A percentile compares a stretch with the other conserved stretches of the same genome.
Evolutionary conservation across 2,888 invertebrate species (phyloP).

Genomic region (Andrena camellia): DNA sequence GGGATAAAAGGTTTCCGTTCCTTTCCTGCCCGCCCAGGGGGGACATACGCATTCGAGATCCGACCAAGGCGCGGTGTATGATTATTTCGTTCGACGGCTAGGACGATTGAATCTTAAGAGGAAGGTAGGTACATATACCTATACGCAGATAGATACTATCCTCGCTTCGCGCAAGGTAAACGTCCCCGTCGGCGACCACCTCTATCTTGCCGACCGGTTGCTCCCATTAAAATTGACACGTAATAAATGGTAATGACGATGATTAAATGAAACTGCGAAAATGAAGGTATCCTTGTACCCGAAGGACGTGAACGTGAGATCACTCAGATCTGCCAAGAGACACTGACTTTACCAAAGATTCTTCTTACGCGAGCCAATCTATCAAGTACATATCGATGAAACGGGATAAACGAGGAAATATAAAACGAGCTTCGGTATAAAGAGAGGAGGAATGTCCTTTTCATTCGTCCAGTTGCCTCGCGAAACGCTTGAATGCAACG

Average conservation of each 20-base stretch:
- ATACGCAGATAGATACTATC: background rate
- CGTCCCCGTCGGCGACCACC: background rate
- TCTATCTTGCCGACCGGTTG: too few species aligned
- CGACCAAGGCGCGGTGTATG: constrained; percentile 28
- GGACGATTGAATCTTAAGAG: constrained; percentile 48
- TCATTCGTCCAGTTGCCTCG: background rate
- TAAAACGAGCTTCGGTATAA: background rate
- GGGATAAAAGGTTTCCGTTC: constrained; percentile 15
- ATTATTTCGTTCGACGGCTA: constrained; percentile 55
- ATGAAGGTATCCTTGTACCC: too few species aligned
- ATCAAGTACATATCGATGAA: background rate
- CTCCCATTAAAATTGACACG: too few species aligned
- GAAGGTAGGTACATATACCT: background rate
- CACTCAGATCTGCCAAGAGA: background rate
- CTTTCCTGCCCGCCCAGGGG: background rate
- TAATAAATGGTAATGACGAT: too few species aligned
- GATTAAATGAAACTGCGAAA: too few species aligned
- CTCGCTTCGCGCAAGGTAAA: background rate
- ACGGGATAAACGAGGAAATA: background rate
- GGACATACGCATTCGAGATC: constrained; percentile 40
- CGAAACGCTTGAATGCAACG: constrained; percentile 11
- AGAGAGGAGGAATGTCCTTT: constrained; percentile 4
- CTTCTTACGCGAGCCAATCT: background rate
- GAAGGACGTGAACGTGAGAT: background rate
- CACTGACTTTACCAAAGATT: background rate